Evolutionary conservation across 2,797 vertebrate genomes (phyloP).

Genomic region (Sarcoramphus papa): DNA sequence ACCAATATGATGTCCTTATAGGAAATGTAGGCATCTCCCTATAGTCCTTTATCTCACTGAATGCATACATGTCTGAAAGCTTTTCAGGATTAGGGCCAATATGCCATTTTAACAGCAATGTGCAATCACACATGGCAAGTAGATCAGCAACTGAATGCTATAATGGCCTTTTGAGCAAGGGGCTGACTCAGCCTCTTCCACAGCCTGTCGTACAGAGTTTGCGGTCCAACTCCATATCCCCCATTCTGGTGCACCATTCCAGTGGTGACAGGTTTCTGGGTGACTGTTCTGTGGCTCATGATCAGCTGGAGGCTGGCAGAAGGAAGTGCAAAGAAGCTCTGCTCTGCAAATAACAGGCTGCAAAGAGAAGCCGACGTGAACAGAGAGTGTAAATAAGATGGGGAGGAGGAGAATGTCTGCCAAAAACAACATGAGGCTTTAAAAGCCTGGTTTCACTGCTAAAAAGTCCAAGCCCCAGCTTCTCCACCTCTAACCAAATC

Average conservation of each 20-base stretch:
- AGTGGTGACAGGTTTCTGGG: slow-evolving; percentile 67
- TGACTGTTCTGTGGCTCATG: slow-evolving; percentile 62
- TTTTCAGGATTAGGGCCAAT: slow-evolving; percentile 60
- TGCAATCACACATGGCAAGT: slow-evolving; percentile 60
- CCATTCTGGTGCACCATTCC: slow-evolving; percentile 40
- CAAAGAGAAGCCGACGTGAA: slow-evolving; percentile 46
- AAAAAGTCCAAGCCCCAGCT: slow-evolving; percentile 36
- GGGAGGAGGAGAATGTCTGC: slow-evolving; percentile 40
- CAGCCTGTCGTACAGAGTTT: slow-evolving; percentile 35
- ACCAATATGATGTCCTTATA: background rate
- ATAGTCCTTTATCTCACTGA: slow-evolving; percentile 36
- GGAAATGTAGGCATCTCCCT: slow-evolving; percentile 8
- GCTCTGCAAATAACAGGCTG: slow-evolving; percentile 57
- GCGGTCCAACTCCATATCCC: slow-evolving; percentile 19
- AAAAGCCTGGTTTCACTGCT: slow-evolving; percentile 41
- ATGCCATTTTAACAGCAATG: slow-evolving; percentile 60
- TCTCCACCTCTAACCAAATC: background rate
- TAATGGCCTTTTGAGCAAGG: slow-evolving; percentile 58
- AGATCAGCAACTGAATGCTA: slow-evolving; percentile 47
- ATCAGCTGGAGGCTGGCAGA: slow-evolving; percentile 65
- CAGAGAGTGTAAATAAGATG: slow-evolving; percentile 62
- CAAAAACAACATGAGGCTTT: slow-evolving; percentile 55
- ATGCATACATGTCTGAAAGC: slow-evolving; percentile 50
- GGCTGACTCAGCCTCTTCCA: slow-evolving; percentile 58
- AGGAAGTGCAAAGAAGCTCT: slow-evolving; percentile 60